Evolutionary conservation across 2,888 invertebrate species (phyloP).

Genomic region (Sminthurinus aureus): DNA sequence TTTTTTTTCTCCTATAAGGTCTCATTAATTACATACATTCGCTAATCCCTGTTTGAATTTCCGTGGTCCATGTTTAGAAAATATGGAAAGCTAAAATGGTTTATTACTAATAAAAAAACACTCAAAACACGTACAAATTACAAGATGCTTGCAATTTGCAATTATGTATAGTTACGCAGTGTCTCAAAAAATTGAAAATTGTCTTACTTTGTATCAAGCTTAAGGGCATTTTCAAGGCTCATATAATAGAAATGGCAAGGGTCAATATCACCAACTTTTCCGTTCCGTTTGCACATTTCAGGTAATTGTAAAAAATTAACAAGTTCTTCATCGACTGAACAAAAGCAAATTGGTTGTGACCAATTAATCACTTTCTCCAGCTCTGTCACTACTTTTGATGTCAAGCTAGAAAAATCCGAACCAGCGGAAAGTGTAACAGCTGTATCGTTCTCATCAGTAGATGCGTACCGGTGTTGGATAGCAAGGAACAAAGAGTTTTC

Average conservation of each 20-base stretch:
- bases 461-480: background rate
- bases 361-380: slow-evolving; percentile 5
- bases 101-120: too few relatives aligned
- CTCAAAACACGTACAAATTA: too few relatives aligned
- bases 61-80: too few relatives aligned
- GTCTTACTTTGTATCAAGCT: slow-evolving; percentile 1
- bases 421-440: background rate
- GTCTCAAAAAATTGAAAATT: too few relatives aligned
- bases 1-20: too few relatives aligned
- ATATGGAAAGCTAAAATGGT: too few relatives aligned
- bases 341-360: background rate
- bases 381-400: background rate
- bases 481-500: slow-evolving; percentile 7
- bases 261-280: background rate
- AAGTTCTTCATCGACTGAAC: background rate
- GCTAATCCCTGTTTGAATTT: too few relatives aligned
- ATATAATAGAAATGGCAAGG: slow-evolving; percentile 11
- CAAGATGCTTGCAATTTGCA: too few relatives aligned
- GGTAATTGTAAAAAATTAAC: background rate
- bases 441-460: background rate
- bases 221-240: background rate
- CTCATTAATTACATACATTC: too few relatives aligned
- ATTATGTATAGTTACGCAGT: too few relatives aligned
- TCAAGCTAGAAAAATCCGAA: background rate
- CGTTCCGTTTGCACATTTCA: slow-evolving; percentile 22